phyloP scores from a whole-genome alignment of 2,113 vertebrate species.

The Corapipo altera region DNA sequence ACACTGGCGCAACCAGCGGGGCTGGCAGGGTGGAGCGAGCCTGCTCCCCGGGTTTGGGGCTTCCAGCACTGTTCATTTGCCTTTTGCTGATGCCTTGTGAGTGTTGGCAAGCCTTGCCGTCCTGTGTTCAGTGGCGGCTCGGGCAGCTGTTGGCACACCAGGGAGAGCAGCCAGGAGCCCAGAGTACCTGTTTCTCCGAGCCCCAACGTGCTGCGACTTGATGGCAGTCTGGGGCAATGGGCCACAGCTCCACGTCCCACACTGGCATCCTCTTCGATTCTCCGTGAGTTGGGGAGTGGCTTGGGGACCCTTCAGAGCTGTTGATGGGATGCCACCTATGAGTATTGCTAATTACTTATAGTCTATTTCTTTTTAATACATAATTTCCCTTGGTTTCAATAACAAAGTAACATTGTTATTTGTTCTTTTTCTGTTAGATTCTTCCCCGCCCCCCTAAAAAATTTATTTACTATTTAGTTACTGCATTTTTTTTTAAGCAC shows the following conservation, averaged over 20 bases:
- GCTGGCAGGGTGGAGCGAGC: background rate
- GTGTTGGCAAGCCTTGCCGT: background rate
- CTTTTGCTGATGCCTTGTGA: background rate
- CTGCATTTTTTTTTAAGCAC: background rate
- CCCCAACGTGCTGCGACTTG: accelerated
- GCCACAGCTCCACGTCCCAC: background rate
- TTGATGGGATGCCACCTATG: background rate
- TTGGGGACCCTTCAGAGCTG: background rate
- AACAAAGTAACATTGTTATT: background rate
- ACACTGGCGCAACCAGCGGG: background rate
- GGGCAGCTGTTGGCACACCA: background rate
- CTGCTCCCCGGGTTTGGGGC: background rate
- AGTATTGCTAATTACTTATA: background rate
- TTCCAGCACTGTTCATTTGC: background rate
- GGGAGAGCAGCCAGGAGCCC: background rate
- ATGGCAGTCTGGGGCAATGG: background rate
- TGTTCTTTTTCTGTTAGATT: background rate
- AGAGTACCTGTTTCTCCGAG: background rate
- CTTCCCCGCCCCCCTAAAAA: accelerated
- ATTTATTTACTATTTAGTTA: background rate
- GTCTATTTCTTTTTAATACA: background rate
- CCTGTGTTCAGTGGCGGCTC: accelerated
- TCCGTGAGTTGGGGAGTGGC: background rate
- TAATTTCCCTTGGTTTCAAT: background rate
- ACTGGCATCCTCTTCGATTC: background rate